Percentiles rank a stretch among this genome's conserved stretches.
phyloP scores from a whole-genome alignment of 1,140 invertebrate genomes.

The Temnothorax curvispinosus region DNA sequence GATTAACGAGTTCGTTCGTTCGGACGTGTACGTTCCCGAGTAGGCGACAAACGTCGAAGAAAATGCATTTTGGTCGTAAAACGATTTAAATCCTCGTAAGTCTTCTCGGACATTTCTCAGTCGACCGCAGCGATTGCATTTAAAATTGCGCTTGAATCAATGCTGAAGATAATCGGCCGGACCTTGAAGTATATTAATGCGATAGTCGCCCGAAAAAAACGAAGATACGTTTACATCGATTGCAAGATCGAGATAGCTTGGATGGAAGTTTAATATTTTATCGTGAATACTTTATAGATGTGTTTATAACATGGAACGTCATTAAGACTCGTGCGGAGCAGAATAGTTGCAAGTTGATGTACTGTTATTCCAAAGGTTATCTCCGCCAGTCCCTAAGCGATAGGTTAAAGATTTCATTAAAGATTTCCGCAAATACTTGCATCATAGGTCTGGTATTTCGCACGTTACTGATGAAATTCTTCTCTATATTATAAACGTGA shows the following conservation, averaged over 20 bases:
- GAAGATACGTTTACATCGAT: neutral
- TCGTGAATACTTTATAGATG: neutral
- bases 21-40: conserved; percentile 33
- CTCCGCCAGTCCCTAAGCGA: neutral
- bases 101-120: conserved; percentile 38
- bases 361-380: conserved; percentile 39
- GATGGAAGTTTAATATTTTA: neutral
- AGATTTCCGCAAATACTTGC: neutral
- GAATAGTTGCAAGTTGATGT: neutral
- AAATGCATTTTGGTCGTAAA: conserved; percentile 25
- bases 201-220: neutral
- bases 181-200: conserved; percentile 33
- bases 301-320: neutral
- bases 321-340: neutral
- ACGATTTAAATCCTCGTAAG: conserved; percentile 1
- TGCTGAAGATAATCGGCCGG: neutral
- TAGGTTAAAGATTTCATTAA: conserved; percentile 11
- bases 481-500: neutral
- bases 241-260: neutral
- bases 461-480: conserved; percentile 3
- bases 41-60: conserved; percentile 4
- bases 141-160: conserved; percentile 7
- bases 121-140: neutral
- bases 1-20: conserved; percentile 41
- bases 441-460: conserved; percentile 9